These are phyloP conservation scores for Neomicropteryx cornuta DNA, from an alignment of 1,140 invertebrate genomes.

Conservation along the genomic window DNA sequence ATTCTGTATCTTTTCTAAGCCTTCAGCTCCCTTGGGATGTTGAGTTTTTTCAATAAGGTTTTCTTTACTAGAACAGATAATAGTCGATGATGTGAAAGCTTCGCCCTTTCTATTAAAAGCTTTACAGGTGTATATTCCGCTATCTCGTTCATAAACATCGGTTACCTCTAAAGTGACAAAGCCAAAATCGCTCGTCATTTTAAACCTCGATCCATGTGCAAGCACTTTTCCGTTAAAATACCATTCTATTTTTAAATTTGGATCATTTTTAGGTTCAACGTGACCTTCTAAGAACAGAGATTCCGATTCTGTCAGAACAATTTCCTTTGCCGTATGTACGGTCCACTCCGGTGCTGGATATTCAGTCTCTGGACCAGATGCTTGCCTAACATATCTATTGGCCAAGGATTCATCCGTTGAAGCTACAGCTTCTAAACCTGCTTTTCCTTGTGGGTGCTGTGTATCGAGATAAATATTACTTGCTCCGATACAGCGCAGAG, in stretches of 20 bases:
- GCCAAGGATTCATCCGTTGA: conserved; percentile 70
- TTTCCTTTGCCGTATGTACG: conserved; percentile 67
- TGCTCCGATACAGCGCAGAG: conserved; percentile 69
- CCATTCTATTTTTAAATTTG: conserved; percentile 89
- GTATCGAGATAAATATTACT: conserved; percentile 73
- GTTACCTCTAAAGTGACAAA: conserved; percentile 83
- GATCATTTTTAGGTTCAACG: conserved; percentile 94
- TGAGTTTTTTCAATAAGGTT: conserved; percentile 79
- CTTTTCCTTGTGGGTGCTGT: conserved; percentile 81
- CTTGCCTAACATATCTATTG: conserved; percentile 53
- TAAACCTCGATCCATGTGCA: conserved; percentile 75
- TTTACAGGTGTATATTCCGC: conserved; percentile 88
- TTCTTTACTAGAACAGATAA: conserved; percentile 72
- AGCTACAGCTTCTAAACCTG: conserved; percentile 74
- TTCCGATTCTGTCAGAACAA: conserved; percentile 81
- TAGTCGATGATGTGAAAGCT: conserved; percentile 82
- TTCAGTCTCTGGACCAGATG: conserved; percentile 55
- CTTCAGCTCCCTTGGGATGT: conserved; percentile 87
- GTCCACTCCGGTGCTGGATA: conserved; percentile 84
- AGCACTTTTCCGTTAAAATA: conserved; percentile 85
- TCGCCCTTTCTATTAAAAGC: conserved; percentile 78
- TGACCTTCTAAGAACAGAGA: conserved; percentile 85
- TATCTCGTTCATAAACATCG: conserved; percentile 85
- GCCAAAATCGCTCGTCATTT: conserved; percentile 84
- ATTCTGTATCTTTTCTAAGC: conserved; percentile 81